Evolutionary conservation across 1,140 invertebrate species (phyloP).

Genomic region (Trichonephila inaurata): DNA sequence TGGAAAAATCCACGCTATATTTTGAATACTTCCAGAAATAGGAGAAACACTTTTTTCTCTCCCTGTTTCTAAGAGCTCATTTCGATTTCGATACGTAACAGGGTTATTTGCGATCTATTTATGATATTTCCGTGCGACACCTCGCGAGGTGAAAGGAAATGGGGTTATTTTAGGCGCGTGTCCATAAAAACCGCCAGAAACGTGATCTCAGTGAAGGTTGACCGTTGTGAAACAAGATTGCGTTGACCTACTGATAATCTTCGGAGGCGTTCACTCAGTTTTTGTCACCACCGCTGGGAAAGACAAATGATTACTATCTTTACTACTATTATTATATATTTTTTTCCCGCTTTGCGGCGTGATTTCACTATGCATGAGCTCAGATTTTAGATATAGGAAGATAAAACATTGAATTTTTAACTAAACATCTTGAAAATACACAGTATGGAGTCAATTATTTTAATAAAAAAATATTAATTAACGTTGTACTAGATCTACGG

Average conservation of each 20-base stretch:
- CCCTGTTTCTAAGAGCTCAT: not conserved
- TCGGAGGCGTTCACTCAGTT: not conserved
- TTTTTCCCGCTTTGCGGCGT: too few species aligned
- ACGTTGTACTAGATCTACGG: too few species aligned
- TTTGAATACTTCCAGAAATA: not conserved
- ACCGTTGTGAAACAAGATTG: conserved; percentile 5
- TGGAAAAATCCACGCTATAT: too few species aligned
- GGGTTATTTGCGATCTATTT: conserved; percentile 21
- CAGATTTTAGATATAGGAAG: too few species aligned
- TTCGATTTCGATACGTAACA: not conserved
- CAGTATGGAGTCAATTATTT: too few species aligned
- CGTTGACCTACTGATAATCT: not conserved
- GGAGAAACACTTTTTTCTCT: not conserved
- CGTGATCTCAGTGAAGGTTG: not conserved
- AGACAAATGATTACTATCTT: too few species aligned
- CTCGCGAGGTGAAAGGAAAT: not conserved
- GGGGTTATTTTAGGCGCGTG: conserved; percentile 17
- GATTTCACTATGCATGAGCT: too few species aligned
- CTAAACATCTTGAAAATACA: too few species aligned
- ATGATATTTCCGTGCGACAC: not conserved
- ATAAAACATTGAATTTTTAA: too few species aligned
- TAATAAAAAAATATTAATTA: too few species aligned
- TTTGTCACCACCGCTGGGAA: not conserved
- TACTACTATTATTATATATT: too few species aligned
- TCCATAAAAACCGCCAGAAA: not conserved